Base-by-base conservation (phyloP, 2,113 vertebrate species). In the Rhadina sibilatrix region DNA sequence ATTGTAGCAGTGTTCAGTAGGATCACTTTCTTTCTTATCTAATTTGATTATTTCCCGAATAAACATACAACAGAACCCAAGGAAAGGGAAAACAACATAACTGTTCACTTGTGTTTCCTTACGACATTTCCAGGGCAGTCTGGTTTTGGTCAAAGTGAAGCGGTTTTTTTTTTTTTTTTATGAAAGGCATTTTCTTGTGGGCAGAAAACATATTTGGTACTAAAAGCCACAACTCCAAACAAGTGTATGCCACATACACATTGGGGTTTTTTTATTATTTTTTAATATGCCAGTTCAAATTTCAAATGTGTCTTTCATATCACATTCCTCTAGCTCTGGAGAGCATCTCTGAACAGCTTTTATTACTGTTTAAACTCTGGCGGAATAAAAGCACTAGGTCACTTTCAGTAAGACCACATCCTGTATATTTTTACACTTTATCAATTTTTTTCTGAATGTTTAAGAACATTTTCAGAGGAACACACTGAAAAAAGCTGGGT, bases 251-350 rank as follows among this genome's bases (percentile, higher is more conserved):
- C 38, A 46, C 0, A 1, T 35, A 24, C 12, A 46, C 0, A 50
- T 3, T 0, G 0, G 12, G 10, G 2, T 0, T 3, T 71, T 61
- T 13, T 12, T 16, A 65, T 50, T 31, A 10, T 14, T 50, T 72
- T 57, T 40, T 27, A 31, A 44, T 65, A 44, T 16, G 12, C 10
- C 8, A 9, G 3, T 69, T 74, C 10, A 46, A 89, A 78, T 53
- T 84, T 74, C 15, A 81, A 59, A 64, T 54, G 5, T 12, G 5
- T 72, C 14, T 69, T 77, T 81, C 30, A 33, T 11, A 30, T 59
- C 33, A 65, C 20, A 54, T 31, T 92, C 40, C 19, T 80, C 37
- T 77, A 49, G 7, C 28, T 47, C 25, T 54, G 25, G 25, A 71
- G 23, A 66, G 40, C 52, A 63, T 18, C 28, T 61, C 38, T 42